These are phyloP conservation scores for Lineus longissimus DNA, from an alignment of 1,140 invertebrate species.

Conservation along the genomic window DNA sequence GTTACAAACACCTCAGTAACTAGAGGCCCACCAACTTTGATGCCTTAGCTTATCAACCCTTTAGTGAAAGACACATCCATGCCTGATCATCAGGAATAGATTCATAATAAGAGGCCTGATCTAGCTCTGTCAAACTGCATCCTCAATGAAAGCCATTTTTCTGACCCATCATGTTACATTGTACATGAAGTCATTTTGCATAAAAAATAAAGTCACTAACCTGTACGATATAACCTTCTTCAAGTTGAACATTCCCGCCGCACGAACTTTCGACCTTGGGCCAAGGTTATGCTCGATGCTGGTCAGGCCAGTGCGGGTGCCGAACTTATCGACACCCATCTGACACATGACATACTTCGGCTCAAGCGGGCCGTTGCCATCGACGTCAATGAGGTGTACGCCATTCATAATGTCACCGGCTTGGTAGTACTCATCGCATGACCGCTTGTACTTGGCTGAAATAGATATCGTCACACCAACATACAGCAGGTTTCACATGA, in stretches of 20 bases:
- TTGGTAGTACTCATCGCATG: conserved; percentile 85
- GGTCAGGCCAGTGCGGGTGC: conserved; percentile 71
- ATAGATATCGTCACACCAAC: no score
- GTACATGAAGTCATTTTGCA: no score
- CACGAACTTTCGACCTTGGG: conserved; percentile 28
- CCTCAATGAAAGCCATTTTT: no score
- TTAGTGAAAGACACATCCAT: no score
- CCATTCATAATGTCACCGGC: conserved; percentile 79
- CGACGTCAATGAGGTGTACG: conserved; percentile 85
- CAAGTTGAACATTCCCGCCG: conserved; percentile 23
- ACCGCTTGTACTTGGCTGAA: conserved; percentile 76
- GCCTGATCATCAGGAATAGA: no score
- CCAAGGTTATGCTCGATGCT: conserved; percentile 89
- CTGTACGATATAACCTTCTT: conserved; percentile 37
- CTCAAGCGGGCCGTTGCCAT: conserved; percentile 85
- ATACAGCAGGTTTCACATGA: conserved; percentile 6
- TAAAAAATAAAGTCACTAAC: no score
- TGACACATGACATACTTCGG: conserved; percentile 87
- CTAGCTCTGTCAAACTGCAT: no score
- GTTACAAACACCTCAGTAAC: no score
- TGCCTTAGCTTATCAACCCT: no score
- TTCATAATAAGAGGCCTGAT: no score
- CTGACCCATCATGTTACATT: no score
- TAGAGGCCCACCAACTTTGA: no score
- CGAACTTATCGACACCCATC: conserved; percentile 65